These are phyloP conservation scores for Microtus oregoni DNA, from an alignment of 2,113 vertebrate species.

Conservation along the genomic window DNA sequence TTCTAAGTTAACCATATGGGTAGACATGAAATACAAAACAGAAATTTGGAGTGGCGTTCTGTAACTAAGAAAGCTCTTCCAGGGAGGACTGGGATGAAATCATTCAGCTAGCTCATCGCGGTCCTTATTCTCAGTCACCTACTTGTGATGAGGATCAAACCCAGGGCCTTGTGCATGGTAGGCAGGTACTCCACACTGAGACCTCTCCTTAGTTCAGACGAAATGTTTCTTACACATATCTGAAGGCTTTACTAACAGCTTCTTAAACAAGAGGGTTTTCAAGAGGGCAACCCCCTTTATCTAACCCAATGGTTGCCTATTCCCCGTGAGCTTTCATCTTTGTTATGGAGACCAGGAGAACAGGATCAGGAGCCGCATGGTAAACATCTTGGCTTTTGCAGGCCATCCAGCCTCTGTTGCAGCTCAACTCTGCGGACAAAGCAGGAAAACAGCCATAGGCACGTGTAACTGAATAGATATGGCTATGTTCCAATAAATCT, in stretches of 20 bases:
- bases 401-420: not conserved
- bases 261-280: not conserved
- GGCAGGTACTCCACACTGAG: not conserved
- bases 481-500: slow-evolving; percentile 1
- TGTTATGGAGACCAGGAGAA: not conserved
- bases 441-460: not conserved
- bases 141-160: not conserved
- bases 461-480: not conserved
- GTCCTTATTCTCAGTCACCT: not conserved
- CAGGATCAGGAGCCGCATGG: not conserved
- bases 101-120: not conserved
- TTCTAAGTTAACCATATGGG: slow-evolving; percentile 3
- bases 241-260: not conserved
- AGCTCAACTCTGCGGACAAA: not conserved
- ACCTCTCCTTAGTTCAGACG: not conserved
- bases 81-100: not conserved
- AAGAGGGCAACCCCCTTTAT: not conserved
- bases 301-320: not conserved
- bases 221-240: not conserved
- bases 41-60: not conserved
- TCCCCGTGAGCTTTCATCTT: not conserved
- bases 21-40: not conserved
- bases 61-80: not conserved
- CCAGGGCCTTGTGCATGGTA: not conserved
- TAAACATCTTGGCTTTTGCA: not conserved